Evolutionary conservation across 2,113 vertebrate genomes (phyloP), one percentile per base, ranked within the genome.

Genomic region (Myrmecobius fasciatus): DNA sequence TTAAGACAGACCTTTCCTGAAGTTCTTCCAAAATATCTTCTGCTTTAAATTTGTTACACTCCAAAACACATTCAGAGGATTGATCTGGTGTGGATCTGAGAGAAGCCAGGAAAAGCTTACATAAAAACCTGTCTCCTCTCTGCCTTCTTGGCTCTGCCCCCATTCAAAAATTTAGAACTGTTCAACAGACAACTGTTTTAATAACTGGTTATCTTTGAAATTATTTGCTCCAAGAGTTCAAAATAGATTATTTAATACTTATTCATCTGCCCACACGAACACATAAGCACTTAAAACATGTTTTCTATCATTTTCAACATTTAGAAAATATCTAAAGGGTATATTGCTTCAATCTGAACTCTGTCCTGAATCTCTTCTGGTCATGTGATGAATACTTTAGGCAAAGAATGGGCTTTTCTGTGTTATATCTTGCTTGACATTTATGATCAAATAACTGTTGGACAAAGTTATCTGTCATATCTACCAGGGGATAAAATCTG

Each of bases 241-340:
- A 25, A 94, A 95, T 83, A 83, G 67, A 43, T 83, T 43, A 83
- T 75, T 75, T n/a, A 75, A n/a, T n/a, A 75, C 60, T 17, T 75
- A n/a, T n/a, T 75, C 60, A 75, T n/a, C 1, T 1, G 14, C 36
- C 36, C 60, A n/a, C 36, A 24, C 43, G 8, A 36, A 43, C 36
- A 83, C 20, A 22, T n/a, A 43, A 24, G 43, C 20, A 8, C 60
- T 20, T 14, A 67, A 17, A 24, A 83, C 67, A 83, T 7, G 2
- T 83, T 22, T 83, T n/a, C 67, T 83, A 24, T 83, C 36, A 8
- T 43, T 24, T 75, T 43, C 6, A 22, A 17, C 36, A 83, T n/a
- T 43, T 24, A 24, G 17, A 83, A 83, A 43, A 83, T 43, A 43
- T 83, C 6, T 43, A 22, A 43, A 24, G n/a, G 20, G 20, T 8